Evolutionary conservation across 2,888 invertebrate species (phyloP).

Genomic region (Falcaria lacertinaria): DNA sequence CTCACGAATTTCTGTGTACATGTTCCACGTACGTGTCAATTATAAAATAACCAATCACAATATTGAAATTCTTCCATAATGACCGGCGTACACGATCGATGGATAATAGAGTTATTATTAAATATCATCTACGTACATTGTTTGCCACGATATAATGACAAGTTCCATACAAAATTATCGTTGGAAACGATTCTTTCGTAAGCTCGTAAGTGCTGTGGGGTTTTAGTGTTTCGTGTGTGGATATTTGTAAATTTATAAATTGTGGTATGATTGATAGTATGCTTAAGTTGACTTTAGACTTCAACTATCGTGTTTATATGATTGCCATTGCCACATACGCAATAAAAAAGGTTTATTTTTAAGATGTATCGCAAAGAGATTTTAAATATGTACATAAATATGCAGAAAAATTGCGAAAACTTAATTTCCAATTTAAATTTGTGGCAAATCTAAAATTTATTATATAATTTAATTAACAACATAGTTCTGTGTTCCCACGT

Average conservation of each 20-base stretch:
- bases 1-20: background rate
- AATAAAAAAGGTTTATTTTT: no score
- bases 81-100: constrained; percentile 12
- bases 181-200: constrained; percentile 37
- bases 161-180: constrained; percentile 39
- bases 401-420: background rate
- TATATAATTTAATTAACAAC: background rate
- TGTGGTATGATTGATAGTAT: background rate
- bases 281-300: no score
- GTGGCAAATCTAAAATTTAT: background rate
- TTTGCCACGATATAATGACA: constrained; percentile 41
- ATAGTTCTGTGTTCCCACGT: background rate
- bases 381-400: no score
- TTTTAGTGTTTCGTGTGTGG: constrained; percentile 22
- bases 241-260: constrained; percentile 12
- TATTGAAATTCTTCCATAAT: constrained; percentile 1
- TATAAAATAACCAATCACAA: background rate
- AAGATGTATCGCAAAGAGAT: no score
- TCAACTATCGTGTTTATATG: no score
- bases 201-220: constrained; percentile 34
- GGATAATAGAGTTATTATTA: constrained; percentile 39
- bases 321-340: no score
- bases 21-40: background rate
- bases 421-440: background rate
- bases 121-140: constrained; percentile 34